These are phyloP conservation scores for Phrynosoma blainvillii DNA, from an alignment of 2,113 vertebrate species.

Conservation along the genomic window DNA sequence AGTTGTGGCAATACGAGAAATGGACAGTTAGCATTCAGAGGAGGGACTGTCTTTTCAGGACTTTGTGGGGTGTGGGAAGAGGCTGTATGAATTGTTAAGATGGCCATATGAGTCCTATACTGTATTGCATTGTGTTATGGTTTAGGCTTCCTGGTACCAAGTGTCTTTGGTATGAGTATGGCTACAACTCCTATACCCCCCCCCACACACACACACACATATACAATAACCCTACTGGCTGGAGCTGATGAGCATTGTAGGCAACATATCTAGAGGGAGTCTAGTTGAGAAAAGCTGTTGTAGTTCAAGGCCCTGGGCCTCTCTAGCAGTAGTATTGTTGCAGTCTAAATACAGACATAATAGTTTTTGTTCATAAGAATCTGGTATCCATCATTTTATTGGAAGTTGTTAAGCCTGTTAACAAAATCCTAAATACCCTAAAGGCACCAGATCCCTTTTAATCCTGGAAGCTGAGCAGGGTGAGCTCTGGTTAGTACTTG, in stretches of 20 bases:
- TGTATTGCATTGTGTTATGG: not conserved
- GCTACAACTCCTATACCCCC: not conserved
- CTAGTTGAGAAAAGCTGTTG: too few species aligned
- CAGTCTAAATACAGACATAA: not conserved
- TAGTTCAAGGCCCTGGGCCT: not conserved
- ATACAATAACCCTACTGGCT: not conserved
- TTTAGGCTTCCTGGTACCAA: not conserved
- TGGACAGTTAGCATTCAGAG: not conserved
- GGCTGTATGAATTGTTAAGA: not conserved
- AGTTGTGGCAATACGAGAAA: not conserved
- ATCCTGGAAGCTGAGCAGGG: too few species aligned
- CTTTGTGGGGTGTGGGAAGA: not conserved
- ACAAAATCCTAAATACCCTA: too few species aligned
- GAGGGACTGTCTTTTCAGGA: not conserved
- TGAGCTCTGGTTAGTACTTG: too few species aligned
- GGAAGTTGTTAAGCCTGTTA: too few species aligned
- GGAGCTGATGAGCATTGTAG: not conserved
- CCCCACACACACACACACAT: not conserved
- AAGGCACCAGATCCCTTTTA: too few species aligned
- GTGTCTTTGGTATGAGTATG: not conserved
- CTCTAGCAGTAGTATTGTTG: not conserved
- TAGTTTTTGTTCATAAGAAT: not conserved
- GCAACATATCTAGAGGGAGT: too few species aligned
- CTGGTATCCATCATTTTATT: too few species aligned
- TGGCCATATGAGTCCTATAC: not conserved